Evolutionary conservation across 1,140 invertebrate species (phyloP).

Genomic region (Dysdera silvatica): DNA sequence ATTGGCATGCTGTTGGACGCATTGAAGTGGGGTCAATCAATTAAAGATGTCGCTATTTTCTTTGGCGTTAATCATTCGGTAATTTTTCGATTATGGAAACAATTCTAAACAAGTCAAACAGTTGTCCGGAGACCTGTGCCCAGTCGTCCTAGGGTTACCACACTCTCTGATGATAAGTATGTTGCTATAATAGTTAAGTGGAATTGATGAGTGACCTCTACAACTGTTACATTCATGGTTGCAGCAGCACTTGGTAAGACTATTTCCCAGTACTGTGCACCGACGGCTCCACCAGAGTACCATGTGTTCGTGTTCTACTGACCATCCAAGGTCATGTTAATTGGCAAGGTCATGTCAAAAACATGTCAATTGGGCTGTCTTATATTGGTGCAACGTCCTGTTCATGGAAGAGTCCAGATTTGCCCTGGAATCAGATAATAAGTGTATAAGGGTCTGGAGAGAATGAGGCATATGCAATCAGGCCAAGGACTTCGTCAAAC

Average conservation of each 20-base stretch:
- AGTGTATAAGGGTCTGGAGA: not conserved
- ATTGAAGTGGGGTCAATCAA: not conserved
- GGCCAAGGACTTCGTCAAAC: not conserved
- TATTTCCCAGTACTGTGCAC: not conserved
- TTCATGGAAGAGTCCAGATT: not conserved
- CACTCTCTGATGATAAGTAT: not conserved
- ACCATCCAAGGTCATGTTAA: not conserved
- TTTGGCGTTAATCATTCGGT: not conserved
- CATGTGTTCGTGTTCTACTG: not conserved
- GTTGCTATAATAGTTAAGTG: not conserved
- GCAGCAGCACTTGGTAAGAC: not conserved
- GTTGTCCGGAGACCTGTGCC: not conserved
- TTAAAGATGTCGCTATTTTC: not conserved
- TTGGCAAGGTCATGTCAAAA: not conserved
- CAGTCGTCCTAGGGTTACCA: not conserved
- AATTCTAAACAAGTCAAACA: not conserved
- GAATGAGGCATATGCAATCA: not conserved
- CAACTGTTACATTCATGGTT: not conserved
- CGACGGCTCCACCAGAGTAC: not conserved
- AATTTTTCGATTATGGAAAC: not conserved
- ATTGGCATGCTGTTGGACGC: not conserved
- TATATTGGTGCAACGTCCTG: not conserved
- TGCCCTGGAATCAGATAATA: not conserved
- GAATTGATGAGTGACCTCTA: not conserved
- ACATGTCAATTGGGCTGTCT: too few species aligned